Evolutionary conservation across 2,797 vertebrate species (phyloP), one percentile per base, ranked within the genome.

Genomic region (Sebastolobus alascanus): DNA sequence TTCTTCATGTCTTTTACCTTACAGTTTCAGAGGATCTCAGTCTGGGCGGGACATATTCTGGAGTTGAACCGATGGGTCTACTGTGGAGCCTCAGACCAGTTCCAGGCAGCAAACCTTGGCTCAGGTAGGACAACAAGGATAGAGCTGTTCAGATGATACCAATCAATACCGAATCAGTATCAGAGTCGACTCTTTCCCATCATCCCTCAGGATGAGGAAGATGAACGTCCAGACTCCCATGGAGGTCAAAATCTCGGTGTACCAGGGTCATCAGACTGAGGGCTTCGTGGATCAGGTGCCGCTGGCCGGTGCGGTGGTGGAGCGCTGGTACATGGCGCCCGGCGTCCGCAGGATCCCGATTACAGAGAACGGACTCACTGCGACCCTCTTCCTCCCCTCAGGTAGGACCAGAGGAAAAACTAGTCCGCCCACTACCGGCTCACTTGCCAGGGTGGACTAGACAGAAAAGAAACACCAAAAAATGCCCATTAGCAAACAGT

Each of bases 51-150:
- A 94, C 95, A 0, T 96, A 95, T 65, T 75, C 72, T 1, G 96
- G 96, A 0, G 80, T 93, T 0, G 93, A 96, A 83, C 85, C 82
- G 2, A 96, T 95, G 96, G 96, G 94, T 71, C 84, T 96, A 12
- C 61, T 96, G 29, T 96, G 96, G 96, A 96, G 96, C 63, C 89
- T 96, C 78, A 92, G 85, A 78, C 89, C 94, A 5, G 88, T 95
- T 74, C 90, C 95, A 68, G 95, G 95, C 46, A 95, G 94, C 82
- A 92, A 92, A 87, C 75, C 86, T 55, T 91, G 87, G 18, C 88
- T 95, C 74, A 92, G 95, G 95, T 95, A 77, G 0, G 12, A 3
- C 16, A 6, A 12, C 8, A 5, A 22, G 4, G 10, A 29, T 5
- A 40, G 27, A 54, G 1, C 27, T 43, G 14, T 37, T 25, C 0